Evolutionary conservation across 1,140 invertebrate species (phyloP), one percentile per base, ranked within the genome.

Genomic region (Caenorhabditis inopinata): DNA sequence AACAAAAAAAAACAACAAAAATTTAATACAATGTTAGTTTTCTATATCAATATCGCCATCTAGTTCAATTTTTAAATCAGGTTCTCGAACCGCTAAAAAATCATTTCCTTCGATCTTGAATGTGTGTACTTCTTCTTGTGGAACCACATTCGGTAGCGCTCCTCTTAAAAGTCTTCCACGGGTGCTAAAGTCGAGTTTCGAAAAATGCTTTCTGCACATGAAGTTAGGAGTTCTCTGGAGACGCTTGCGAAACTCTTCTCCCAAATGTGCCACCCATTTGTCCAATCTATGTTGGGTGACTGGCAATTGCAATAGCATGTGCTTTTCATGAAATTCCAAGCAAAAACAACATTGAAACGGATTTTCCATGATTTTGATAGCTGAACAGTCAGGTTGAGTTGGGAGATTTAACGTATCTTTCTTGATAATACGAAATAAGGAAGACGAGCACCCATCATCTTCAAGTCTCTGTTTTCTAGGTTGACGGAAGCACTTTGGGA

Each of bases 401-500:
- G 58, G 58, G 21, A 68, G 58, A 21, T 21, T 7, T 0, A 38
- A 2, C 9, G 58, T 11, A 3, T 18, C 18, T 68, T 27, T 29
- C 27, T 27, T 42, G 16, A 68, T 68, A 21, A 68, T 38, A 38
- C 58, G 58, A 38, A 68, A 18, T 18, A 68, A 21, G 9, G 58
- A 68, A 29, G 58, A 68, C 1, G 27, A 29, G 1, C 11, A 68
- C 27, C n/a, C 29, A 29, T 18, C n/a, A 7, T 68, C 32, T 68
- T 68, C 58, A 14, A 68, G 25, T 68, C 32, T 68, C n/a, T 68
- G 58, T 68, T 68, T 68, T 42, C 58, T 68, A 6, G 58, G 58
- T 21, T 68, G 32, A 7, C 58, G 58, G 32, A 68, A 68, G 12
- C 58, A 68, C 38, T 68, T 68, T 21, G 58, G 58, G 7, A 68